These are phyloP conservation scores for Scelioninae gen. 1 DNA, from an alignment of 2,888 invertebrate species.

Conservation along the genomic window DNA sequence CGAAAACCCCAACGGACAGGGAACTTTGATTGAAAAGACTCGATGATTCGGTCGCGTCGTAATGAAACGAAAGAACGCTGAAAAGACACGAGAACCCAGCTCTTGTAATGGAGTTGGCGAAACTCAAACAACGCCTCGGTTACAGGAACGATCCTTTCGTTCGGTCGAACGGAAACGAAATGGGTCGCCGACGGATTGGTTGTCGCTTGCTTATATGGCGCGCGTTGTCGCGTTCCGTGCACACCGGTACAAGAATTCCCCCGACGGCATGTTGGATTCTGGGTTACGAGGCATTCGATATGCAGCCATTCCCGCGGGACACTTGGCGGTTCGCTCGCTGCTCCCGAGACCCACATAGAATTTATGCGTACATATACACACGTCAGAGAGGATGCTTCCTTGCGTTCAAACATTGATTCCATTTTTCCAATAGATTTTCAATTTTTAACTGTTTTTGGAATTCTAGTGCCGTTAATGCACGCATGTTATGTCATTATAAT, in stretches of 20 bases:
- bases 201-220: slow-evolving; percentile 28
- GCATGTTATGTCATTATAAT: too few relatives aligned
- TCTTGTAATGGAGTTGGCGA: slow-evolving; percentile 53
- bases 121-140: slow-evolving; percentile 51
- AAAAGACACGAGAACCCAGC: slow-evolving; percentile 5
- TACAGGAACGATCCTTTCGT: slow-evolving; percentile 15
- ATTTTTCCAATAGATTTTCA: neutral
- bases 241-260: slow-evolving; percentile 48
- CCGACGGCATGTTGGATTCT: slow-evolving; percentile 47
- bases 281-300: slow-evolving; percentile 61
- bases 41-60: slow-evolving; percentile 21
- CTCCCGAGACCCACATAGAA: neutral
- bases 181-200: slow-evolving; percentile 33
- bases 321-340: slow-evolving; percentile 29
- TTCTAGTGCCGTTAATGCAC: too few relatives aligned
- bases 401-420: neutral
- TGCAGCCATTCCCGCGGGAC: slow-evolving; percentile 51
- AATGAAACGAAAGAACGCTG: slow-evolving; percentile 14
- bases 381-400: neutral
- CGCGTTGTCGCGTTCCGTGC: slow-evolving; percentile 34
- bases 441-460: too few relatives aligned
- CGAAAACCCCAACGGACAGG: slow-evolving; percentile 9
- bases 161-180: slow-evolving; percentile 38
- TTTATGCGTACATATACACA: slow-evolving; percentile 19
- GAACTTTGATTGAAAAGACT: slow-evolving; percentile 49